These are phyloP conservation scores for Euplagia quadripunctaria DNA, from an alignment of 2,888 invertebrate genomes.

Conservation along the genomic window DNA sequence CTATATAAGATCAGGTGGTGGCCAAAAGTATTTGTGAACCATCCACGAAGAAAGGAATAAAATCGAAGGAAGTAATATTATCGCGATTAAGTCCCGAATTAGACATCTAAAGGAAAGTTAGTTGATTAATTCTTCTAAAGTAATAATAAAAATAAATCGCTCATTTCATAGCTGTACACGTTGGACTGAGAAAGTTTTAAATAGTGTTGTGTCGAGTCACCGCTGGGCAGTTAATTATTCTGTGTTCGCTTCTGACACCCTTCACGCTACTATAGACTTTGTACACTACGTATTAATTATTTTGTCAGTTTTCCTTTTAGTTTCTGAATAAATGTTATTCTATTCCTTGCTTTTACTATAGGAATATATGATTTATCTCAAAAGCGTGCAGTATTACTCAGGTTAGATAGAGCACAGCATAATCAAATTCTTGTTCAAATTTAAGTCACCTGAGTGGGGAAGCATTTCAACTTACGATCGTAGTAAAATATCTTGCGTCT, in stretches of 20 bases:
- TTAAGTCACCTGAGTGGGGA: no score
- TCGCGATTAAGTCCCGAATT: no score
- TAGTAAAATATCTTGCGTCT: no score
- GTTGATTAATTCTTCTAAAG: background rate
- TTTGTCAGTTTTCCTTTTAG: slow-evolving; percentile 23
- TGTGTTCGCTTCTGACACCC: slow-evolving; percentile 33
- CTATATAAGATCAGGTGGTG: no score
- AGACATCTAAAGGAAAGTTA: background rate
- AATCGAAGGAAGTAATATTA: no score
- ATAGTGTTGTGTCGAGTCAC: slow-evolving; percentile 59
- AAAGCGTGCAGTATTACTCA: background rate
- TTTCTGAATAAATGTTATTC: background rate
- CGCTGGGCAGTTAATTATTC: slow-evolving; percentile 58
- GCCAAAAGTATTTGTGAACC: no score
- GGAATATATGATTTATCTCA: background rate
- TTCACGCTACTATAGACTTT: slow-evolving; percentile 40
- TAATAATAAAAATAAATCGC: background rate
- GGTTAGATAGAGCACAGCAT: no score
- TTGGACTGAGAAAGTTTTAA: slow-evolving; percentile 55
- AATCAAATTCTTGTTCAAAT: no score
- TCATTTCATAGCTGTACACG: slow-evolving; percentile 25
- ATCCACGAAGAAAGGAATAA: no score
- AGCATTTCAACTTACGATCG: no score
- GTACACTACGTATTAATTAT: slow-evolving; percentile 26
- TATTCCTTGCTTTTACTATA: background rate